These are phyloP conservation scores for Argyrosomus regius DNA, from an alignment of 2,797 vertebrate genomes.

Conservation along the genomic window DNA sequence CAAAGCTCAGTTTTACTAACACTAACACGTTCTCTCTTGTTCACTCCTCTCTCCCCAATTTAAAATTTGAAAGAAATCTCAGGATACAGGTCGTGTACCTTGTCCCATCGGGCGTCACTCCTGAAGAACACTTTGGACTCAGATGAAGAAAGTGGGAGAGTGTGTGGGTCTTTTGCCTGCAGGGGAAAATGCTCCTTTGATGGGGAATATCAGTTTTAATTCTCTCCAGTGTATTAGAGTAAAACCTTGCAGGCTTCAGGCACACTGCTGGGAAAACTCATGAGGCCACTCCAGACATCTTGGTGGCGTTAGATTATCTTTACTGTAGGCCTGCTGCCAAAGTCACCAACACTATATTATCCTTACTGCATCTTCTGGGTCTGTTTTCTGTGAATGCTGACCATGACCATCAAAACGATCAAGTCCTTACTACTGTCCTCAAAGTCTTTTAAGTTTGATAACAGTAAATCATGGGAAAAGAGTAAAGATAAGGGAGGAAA, in stretches of 20 bases:
- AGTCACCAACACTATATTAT: slow-evolving; percentile 51
- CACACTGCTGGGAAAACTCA: slow-evolving; percentile 60
- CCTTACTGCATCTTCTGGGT: slow-evolving; percentile 50
- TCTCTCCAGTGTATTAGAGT: slow-evolving; percentile 62
- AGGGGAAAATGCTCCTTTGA: slow-evolving; percentile 71
- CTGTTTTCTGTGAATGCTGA: slow-evolving; percentile 50
- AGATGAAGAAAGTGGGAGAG: slow-evolving; percentile 55
- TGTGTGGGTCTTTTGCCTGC: slow-evolving; percentile 43
- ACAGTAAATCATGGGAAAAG: slow-evolving; percentile 22
- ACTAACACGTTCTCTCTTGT: slow-evolving; percentile 43
- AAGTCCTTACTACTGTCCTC: slow-evolving; percentile 44
- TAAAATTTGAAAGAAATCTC: slow-evolving; percentile 18
- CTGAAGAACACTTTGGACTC: slow-evolving; percentile 54
- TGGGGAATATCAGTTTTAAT: slow-evolving; percentile 68
- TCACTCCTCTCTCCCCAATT: slow-evolving; percentile 31
- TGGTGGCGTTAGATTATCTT: slow-evolving; percentile 74
- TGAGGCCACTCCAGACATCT: slow-evolving; percentile 73
- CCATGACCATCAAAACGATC: slow-evolving; percentile 35
- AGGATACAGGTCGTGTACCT: slow-evolving; percentile 35
- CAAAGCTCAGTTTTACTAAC: slow-evolving; percentile 53
- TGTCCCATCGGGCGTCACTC: slow-evolving; percentile 27
- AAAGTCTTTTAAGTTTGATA: slow-evolving; percentile 49
- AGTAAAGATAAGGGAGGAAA: slow-evolving; percentile 15
- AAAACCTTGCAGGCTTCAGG: slow-evolving; percentile 45
- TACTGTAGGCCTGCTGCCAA: slow-evolving; percentile 60